Conservation (phyloP, 2,797 vertebrate species). For the Vespertilio murinus region DNA sequence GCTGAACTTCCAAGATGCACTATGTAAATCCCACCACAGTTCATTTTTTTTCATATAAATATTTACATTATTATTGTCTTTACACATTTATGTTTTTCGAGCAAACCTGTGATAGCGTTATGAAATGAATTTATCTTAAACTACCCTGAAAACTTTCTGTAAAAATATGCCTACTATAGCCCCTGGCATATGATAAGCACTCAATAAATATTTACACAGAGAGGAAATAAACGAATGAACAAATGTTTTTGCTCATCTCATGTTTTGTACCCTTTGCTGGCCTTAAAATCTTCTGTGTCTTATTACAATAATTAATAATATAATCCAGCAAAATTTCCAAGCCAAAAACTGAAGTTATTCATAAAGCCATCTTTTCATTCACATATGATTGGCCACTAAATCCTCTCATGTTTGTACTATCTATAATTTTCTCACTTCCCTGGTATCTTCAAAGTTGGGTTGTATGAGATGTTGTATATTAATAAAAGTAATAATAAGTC, state of each 20-base stretch:
- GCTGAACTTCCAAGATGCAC: not conserved
- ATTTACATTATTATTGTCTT: not conserved
- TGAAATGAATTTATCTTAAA: not conserved
- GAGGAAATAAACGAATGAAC: not conserved
- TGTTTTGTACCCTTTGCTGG: not conserved
- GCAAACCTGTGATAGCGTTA: not conserved
- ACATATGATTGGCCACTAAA: not conserved
- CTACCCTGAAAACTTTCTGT: not conserved
- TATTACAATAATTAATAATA: not conserved
- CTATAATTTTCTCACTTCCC: slow-evolving; percentile 26
- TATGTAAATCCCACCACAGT: not conserved
- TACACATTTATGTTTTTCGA: not conserved
- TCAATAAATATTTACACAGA: slow-evolving; percentile 30
- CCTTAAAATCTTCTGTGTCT: not conserved
- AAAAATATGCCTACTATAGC: not conserved
- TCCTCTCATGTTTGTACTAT: not conserved
- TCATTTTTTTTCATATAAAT: not conserved
- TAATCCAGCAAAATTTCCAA: not conserved
- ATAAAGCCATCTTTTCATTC: not conserved
- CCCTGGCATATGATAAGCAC: not conserved
- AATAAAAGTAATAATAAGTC: not conserved
- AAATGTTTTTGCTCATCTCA: not conserved
- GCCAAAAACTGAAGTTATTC: not conserved
- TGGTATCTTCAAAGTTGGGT: not conserved
- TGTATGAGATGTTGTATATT: not conserved